These are phyloP conservation scores for Panagrolaimus sp. DNA, from an alignment of 1,140 invertebrate genomes.

Conservation along the genomic window DNA sequence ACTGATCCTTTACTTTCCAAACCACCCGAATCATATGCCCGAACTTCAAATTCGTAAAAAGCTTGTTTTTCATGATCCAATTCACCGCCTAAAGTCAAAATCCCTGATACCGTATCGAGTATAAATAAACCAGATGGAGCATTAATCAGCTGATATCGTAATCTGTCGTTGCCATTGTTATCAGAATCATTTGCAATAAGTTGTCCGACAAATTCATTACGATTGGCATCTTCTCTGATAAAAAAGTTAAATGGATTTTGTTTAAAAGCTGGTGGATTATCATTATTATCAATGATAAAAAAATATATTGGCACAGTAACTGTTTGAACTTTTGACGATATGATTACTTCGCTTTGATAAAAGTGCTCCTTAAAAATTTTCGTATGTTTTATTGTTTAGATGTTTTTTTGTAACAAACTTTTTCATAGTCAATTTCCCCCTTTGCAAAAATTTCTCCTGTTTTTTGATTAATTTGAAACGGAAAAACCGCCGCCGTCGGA, in stretches of 20 bases:
- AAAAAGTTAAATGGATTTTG: not conserved
- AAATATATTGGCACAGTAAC: not conserved
- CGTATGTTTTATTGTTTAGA: not conserved
- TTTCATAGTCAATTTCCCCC: not conserved
- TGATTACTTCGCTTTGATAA: not conserved
- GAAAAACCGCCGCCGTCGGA: not conserved
- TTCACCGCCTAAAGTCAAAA: not conserved
- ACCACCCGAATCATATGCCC: constrained; percentile 2
- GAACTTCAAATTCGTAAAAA: not conserved
- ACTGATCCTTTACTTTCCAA: not conserved
- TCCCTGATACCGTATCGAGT: not conserved
- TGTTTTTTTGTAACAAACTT: not conserved
- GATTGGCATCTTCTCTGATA: not conserved
- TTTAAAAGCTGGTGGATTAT: not conserved
- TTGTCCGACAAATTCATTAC: not conserved
- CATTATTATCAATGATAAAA: not conserved
- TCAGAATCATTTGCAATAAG: not conserved
- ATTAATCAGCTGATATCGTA: not conserved
- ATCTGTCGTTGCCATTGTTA: not conserved
- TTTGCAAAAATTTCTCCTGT: constrained; percentile 1
- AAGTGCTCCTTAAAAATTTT: not conserved
- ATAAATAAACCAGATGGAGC: not conserved
- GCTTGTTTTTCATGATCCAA: constrained; percentile 2
- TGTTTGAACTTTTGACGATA: not conserved
- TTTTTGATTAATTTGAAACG: not conserved